Evolutionary conservation across 2,797 vertebrate species (phyloP).

Genomic region (Syngnathus acus): DNA sequence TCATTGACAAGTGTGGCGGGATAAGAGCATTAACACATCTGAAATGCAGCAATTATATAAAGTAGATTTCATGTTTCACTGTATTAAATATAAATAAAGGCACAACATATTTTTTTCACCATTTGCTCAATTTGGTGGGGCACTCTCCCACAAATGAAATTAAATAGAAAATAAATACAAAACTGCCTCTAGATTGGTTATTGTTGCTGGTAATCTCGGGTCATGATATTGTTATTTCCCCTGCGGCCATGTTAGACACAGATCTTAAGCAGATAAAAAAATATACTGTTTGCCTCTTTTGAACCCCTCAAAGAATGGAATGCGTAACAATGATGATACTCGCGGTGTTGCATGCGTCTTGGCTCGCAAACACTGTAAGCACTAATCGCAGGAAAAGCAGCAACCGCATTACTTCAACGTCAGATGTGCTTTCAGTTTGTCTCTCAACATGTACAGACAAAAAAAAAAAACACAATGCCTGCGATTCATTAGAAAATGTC

Average conservation of each 20-base stretch:
- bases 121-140: no score
- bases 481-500: background rate
- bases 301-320: background rate
- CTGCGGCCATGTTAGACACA: background rate
- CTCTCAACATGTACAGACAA: background rate
- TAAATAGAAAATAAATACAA: no score
- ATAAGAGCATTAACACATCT: background rate
- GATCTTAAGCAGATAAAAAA: background rate
- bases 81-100: no score
- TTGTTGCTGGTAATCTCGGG: no score
- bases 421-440: background rate
- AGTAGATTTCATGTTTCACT: background rate
- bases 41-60: background rate
- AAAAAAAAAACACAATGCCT: background rate
- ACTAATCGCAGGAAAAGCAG: background rate
- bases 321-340: background rate
- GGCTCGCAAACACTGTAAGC: background rate
- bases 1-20: background rate
- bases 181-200: no score
- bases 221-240: background rate
- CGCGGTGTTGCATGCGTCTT: background rate
- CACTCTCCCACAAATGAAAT: no score
- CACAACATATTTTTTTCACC: no score
- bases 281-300: background rate
- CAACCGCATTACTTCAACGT: background rate